Conservation (phyloP, 2,797 vertebrate genomes). For the Xiphorhynchus erythropygius region DNA sequence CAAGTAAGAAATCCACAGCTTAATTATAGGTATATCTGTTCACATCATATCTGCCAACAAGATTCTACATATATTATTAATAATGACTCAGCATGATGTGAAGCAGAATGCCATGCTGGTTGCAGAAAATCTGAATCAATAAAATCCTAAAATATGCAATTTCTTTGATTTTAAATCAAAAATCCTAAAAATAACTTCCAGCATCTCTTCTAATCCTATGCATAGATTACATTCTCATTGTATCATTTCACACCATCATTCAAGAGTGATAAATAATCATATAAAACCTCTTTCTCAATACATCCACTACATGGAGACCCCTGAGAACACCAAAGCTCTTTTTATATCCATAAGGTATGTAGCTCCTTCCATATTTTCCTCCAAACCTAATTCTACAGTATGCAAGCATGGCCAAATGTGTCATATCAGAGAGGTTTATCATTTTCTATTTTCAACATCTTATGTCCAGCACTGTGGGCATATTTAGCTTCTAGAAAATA, state of each 20-base stretch:
- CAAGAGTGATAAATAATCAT: neutral
- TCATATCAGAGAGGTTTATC: neutral
- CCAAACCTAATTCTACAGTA: neutral
- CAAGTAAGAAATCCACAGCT: neutral
- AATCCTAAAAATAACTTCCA: neutral
- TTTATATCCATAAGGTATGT: neutral
- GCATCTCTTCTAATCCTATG: neutral
- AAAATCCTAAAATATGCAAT: neutral
- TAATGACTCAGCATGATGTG: neutral
- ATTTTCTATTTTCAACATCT: neutral
- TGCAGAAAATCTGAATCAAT: neutral
- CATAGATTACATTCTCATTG: neutral
- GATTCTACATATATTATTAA: neutral
- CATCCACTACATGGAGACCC: neutral
- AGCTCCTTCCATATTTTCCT: neutral
- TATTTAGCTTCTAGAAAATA: neutral
- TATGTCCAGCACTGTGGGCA: neutral
- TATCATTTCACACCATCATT: neutral
- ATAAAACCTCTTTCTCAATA: neutral
- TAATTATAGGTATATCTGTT: neutral
- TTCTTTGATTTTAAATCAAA: neutral
- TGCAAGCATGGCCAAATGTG: neutral
- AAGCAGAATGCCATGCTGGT: neutral
- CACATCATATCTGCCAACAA: neutral
- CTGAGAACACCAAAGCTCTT: neutral